phyloP scores from a whole-genome alignment of 1,140 invertebrate species.

The Pseudomyrmex gracilis region DNA sequence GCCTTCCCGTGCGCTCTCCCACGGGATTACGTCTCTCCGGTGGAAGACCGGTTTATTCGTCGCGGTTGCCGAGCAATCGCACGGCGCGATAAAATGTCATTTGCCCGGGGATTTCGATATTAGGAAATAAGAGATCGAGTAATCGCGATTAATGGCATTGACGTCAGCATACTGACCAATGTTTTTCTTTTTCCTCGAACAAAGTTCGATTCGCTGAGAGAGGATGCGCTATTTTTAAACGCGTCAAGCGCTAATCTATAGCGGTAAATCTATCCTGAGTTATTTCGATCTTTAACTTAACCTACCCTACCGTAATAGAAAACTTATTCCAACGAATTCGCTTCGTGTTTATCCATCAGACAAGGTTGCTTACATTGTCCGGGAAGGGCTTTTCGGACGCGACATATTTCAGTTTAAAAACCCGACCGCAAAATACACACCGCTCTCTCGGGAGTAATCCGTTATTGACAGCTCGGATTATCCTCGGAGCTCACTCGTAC shows the following conservation, averaged over 20 bases:
- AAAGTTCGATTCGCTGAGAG: not conserved
- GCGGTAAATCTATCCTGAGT: no score
- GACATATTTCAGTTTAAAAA: slow-evolving; percentile 44
- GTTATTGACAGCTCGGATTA: slow-evolving; percentile 52
- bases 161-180: slow-evolving; percentile 10
- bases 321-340: not conserved
- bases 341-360: not conserved
- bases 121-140: slow-evolving; percentile 66
- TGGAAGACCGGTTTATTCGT: slow-evolving; percentile 76
- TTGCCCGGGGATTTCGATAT: slow-evolving; percentile 63
- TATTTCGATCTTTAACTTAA: no score
- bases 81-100: slow-evolving; percentile 33
- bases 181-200: not conserved
- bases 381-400: not conserved
- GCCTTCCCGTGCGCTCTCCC: not conserved
- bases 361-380: not conserved
- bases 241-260: not conserved
- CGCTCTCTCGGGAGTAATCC: not conserved
- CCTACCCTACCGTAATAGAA: not conserved
- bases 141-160: slow-evolving; percentile 39
- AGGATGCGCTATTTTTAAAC: not conserved
- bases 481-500: not conserved
- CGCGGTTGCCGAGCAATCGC: slow-evolving; percentile 70
- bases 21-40: slow-evolving; percentile 67
- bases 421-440: slow-evolving; percentile 1